Base-by-base conservation (phyloP, 2,888 invertebrate species). In the Drosophila leonis region DNA sequence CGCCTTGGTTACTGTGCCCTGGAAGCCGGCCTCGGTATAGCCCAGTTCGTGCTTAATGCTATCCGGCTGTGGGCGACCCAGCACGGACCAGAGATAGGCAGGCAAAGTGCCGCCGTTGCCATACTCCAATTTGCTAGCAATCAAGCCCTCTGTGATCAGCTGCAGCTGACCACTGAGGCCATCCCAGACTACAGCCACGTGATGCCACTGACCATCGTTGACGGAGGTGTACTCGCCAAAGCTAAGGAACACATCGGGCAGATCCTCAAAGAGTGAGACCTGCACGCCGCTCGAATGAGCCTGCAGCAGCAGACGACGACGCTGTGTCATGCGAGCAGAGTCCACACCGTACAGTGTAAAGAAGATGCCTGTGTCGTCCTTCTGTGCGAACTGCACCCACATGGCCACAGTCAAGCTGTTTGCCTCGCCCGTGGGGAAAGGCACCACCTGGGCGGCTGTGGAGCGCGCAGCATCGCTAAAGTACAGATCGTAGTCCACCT, bases 201-300 rank as follows among this genome's bases (percentile, higher is more conserved):
- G 98, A 94, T 98, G 98, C 98, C 98, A 98, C 91, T 98, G 98
- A 5, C 98, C 98, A 90, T 98, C 98, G 90, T 98, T 98, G 24
- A 98, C 96, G 0, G 98, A 98, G 1, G 98, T 97, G 86, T 97
- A 98, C 93, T 98, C 97, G 60, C 97, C 95, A 93, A 98, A 98
- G 82, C 97, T 97, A 46, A 98, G 93, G 93, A 98, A 98, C 0
- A 97, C 97, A 89, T 98, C 98, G 93, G 97, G 97, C 12, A 97
- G 93, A 90, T 98, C 97, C 35, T 96, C 95, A 94, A 98, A 98
- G 24, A 98, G 93, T 0, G 98, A 97, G 18, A 98, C 95, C 93
- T 97, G 97, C 4, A 98, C 97, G n/a, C 98, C 98, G 82, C 97
- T 97, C 15, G 98, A 97, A 90, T 98, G 98, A 0, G 97, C 97